Evolutionary conservation across 2,797 vertebrate species (phyloP).

Genomic region (Onychomys torridus): DNA sequence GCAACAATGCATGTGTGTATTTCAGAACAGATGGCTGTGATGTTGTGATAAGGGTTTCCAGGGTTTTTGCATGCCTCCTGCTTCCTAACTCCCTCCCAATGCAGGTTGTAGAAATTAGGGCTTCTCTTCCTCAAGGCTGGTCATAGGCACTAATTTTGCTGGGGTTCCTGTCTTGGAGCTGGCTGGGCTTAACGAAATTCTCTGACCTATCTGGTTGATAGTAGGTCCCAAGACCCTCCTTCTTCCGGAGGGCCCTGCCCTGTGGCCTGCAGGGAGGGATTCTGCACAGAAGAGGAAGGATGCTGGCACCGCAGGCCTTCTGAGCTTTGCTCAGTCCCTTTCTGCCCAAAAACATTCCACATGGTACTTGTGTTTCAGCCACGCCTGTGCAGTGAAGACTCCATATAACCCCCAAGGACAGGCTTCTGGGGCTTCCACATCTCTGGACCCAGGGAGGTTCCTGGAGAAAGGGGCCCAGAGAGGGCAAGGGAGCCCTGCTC

Average conservation of each 20-base stretch:
- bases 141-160: not conserved
- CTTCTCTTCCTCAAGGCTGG: not conserved
- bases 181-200: not conserved
- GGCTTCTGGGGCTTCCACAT: not conserved
- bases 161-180: not conserved
- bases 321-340: not conserved
- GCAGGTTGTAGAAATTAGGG: not conserved
- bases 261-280: not conserved
- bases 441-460: not conserved
- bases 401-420: not conserved
- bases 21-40: not conserved
- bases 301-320: not conserved
- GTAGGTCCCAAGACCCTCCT: not conserved
- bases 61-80: not conserved
- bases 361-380: accelerated
- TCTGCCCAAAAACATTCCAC: not conserved
- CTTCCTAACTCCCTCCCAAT: not conserved
- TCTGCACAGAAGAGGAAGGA: no score
- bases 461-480: not conserved
- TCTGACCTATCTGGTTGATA: not conserved
- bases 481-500: not conserved
- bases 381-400: not conserved
- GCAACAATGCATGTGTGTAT: not conserved
- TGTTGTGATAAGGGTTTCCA: not conserved
- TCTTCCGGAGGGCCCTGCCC: not conserved